A percentile compares a stretch with the other conserved stretches of the same genome.
Conservation (phyloP, 2,888 invertebrate genomes). For the Oscheius sp. region DNA sequence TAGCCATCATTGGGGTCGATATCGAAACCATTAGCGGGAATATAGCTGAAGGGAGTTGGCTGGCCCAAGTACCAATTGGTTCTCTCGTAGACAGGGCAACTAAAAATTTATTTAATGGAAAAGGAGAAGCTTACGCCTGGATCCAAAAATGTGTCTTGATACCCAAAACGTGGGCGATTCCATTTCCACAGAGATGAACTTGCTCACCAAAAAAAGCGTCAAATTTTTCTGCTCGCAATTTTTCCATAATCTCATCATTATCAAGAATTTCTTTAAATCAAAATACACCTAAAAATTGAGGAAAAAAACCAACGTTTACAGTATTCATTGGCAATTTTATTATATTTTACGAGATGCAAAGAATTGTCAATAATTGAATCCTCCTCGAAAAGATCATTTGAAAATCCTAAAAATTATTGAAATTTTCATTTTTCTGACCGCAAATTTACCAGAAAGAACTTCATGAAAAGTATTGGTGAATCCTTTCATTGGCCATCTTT, state of each 20-base stretch:
- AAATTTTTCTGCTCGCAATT: slow-evolving; percentile 55
- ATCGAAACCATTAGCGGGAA: background rate
- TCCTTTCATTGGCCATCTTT: slow-evolving; percentile 46
- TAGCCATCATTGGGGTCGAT: background rate
- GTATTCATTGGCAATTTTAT: background rate
- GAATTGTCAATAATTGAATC: too few species aligned
- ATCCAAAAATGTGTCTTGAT: slow-evolving; percentile 58
- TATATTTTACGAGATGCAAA: too few species aligned
- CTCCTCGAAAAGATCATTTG: slow-evolving; percentile 21
- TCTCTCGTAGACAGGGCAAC: too few species aligned
- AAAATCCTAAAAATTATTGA: slow-evolving; percentile 14
- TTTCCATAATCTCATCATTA: slow-evolving; percentile 41
- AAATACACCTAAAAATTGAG: too few species aligned
- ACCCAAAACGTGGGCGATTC: slow-evolving; percentile 45
- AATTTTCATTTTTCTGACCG: too few species aligned
- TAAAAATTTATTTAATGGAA: too few species aligned
- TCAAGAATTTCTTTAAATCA: slow-evolving; percentile 49
- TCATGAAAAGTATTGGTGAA: slow-evolving; percentile 20
- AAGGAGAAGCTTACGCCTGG: too few species aligned
- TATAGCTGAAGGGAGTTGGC: slow-evolving; percentile 33
- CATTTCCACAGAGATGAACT: slow-evolving; percentile 54
- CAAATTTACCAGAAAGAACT: slow-evolving; percentile 2
- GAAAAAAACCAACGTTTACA: too few species aligned
- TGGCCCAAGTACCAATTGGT: slow-evolving; percentile 32
- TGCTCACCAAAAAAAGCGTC: slow-evolving; percentile 60